Evolutionary conservation across 2,113 vertebrate species (phyloP).

Genomic region (Dolichotis patagonum): DNA sequence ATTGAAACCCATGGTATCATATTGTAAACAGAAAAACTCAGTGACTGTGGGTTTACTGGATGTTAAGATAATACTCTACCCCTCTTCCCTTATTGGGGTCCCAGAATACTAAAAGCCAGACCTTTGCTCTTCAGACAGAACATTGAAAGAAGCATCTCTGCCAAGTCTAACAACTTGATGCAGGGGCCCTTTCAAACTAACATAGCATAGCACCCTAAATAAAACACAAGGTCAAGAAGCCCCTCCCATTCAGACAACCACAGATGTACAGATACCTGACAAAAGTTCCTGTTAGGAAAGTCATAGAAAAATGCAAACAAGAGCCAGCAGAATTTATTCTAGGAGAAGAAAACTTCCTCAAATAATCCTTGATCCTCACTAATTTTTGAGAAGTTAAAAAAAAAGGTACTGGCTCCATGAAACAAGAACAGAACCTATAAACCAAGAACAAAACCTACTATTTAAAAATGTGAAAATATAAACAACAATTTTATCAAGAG

Average conservation of each 20-base stretch:
- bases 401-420: not conserved
- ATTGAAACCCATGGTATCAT: not conserved
- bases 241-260: not conserved
- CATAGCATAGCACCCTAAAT: not conserved
- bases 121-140: not conserved
- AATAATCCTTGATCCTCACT: not conserved
- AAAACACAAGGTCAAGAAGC: not conserved
- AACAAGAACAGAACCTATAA: slow-evolving; percentile 27
- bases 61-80: not conserved
- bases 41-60: not conserved
- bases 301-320: not conserved
- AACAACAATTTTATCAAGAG: not conserved
- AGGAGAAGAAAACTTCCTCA: not conserved
- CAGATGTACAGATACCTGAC: not conserved
- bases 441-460: slow-evolving; percentile 9
- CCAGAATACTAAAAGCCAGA: not conserved
- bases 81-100: too few relatives aligned
- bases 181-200: not conserved
- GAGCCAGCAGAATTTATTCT: not conserved
- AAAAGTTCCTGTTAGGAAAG: not conserved
- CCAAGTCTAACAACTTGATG: not conserved
- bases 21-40: not conserved
- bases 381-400: not conserved
- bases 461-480: not conserved
- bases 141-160: not conserved